Base-by-base conservation (phyloP, 1,140 invertebrate genomes). In the Drosophila rhopaloa region DNA sequence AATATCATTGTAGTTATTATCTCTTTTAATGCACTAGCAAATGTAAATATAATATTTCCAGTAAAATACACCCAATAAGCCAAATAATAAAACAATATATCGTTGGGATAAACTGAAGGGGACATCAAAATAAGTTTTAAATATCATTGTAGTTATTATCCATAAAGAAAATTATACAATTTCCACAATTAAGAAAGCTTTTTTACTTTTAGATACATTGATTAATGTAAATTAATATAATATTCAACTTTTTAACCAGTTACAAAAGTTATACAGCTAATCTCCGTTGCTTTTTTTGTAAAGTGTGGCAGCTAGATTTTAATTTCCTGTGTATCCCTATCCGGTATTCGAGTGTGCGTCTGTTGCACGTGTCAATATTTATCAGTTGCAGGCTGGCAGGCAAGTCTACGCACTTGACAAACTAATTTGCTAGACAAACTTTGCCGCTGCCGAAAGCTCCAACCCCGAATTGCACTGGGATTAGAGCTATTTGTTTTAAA, bases 401-500 rank as follows among this genome's bases (percentile, higher is more conserved):
- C 56, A 58, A 67, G 55, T 65, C 63, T 77, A 84, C 83, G 79
- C 83, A 83, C 82, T 86, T 86, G 82, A 86, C 82, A 86, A 86
- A 86, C 82, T 86, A 86, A 86, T 86, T 86, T 86, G 82, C 82
- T 86, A 76, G 61, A 77, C 79, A 86, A 86, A 86, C 82, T 81
- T 81, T 77, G 77, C 51, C 44, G n/a, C 41, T 55, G 73, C 62
- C 37, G 35, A 48, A 35, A 40, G 70, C 74, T 62, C 41, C 44
- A 9, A 24, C 35, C 35, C 50, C 67, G 8, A 40, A 48, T 48
- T 38, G 73, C 35, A 63, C 56, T 76, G 73, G 73, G 73, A 77
- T 77, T 77, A 77, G 74, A 68, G 74, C 79, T 90, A 90, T 90
- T 90, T 90, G 85, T 86, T 90, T 90, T 90, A 90, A 90, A 90